phyloP scores from a whole-genome alignment of 2,113 vertebrate genomes.

The Pogonocichla stellata region DNA sequence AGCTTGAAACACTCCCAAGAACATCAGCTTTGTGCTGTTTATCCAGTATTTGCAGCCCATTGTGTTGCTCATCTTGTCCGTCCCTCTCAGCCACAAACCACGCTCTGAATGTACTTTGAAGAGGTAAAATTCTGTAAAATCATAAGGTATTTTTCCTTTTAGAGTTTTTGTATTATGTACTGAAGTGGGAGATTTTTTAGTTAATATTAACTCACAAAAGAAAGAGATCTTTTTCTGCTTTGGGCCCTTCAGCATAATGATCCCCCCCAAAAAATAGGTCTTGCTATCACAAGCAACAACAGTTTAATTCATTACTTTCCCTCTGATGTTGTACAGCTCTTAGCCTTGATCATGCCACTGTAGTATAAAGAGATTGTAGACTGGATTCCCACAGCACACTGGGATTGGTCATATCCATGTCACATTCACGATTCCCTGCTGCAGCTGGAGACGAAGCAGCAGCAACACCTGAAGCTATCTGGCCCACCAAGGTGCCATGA shows the following conservation, averaged over 20 bases:
- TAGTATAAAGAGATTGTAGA: neutral
- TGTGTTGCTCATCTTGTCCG: neutral
- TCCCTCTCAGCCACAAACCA: neutral
- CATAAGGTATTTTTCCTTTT: neutral
- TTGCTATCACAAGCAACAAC: neutral
- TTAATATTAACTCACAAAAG: neutral
- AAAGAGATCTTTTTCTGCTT: neutral
- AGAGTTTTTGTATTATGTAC: neutral
- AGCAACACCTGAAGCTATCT: neutral
- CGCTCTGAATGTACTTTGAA: neutral
- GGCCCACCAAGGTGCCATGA: fast-evolving
- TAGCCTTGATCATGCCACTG: neutral
- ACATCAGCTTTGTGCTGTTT: neutral
- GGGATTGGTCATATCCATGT: fast-evolving
- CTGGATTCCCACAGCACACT: neutral
- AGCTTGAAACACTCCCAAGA: neutral
- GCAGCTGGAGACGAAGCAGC: neutral
- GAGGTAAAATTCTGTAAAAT: neutral
- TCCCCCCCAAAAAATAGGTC: neutral
- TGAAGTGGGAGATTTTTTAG: neutral
- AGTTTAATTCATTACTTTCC: neutral
- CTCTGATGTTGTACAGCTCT: neutral
- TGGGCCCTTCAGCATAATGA: neutral
- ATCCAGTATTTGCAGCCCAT: neutral
- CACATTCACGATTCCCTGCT: neutral